Base-by-base conservation (phyloP, 2,888 invertebrate genomes). In the Andrena trimmerana region DNA sequence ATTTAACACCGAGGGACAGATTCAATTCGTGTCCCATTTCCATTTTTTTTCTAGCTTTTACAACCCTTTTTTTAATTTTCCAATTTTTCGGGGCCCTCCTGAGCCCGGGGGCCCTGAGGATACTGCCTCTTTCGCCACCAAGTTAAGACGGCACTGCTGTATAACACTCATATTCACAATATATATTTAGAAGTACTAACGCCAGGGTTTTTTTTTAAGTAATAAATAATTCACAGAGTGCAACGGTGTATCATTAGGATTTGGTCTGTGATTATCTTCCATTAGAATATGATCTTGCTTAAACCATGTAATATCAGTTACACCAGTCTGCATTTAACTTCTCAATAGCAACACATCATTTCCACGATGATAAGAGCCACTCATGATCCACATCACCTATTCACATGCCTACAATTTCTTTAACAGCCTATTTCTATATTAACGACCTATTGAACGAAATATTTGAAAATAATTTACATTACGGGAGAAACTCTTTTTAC, bases 231-330 rank as follows among this genome's bases (percentile, higher is more conserved):
- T 42, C 42, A 1, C 42, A 42, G 42, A 42, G 16, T 16, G 16
- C 42, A 42, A 5, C 2, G 29, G 59, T 5, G 13, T 29, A 13
- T 6, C 10, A 29, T 6, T 4, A 57, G 54, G 10, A 36, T 13
- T 63, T 24, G 24, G 24, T 24, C n/a, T 16, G 2, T 20, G 33
- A 10, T 62, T 33, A 16, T 62, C 33, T 62, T 10, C 24, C 62
- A 42, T 13, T 2, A 27, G 8, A 6, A 24, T 7, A 13, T 29
- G 54, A 8, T 42, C 27, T 16, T 16, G 20, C 24, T 8, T 50
- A 2, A 68, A 75, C 75, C 73, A 66, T 52, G 16, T 20, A 60
- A 36, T 20, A n/a, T 50, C 72, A 48, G n/a, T 42, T 20, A 68
- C 60, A 29, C 27, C 24, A 24, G 27, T 52, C n/a, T 7, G 29